A percentile compares a stretch with the other conserved stretches of the same genome.
Conservation (phyloP, 2,797 vertebrate genomes). For the Taenioides sp. region DNA sequence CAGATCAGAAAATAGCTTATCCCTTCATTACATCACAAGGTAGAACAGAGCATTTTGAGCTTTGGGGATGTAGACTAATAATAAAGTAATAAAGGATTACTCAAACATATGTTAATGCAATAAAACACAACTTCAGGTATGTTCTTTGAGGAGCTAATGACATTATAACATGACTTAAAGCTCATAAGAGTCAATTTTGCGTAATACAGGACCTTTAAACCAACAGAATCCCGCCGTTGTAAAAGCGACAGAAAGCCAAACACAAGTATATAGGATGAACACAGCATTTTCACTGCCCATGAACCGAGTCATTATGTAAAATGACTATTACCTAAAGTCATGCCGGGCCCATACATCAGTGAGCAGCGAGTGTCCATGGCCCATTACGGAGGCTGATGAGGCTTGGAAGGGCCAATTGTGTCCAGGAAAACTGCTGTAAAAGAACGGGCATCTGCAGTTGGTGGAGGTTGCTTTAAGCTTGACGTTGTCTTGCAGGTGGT, state of each 20-base stretch:
- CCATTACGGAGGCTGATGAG: conserved; percentile 72
- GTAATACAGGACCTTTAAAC: neutral
- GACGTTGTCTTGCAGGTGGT: conserved; percentile 36
- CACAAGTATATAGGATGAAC: conserved; percentile 33
- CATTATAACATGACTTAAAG: too few relatives aligned
- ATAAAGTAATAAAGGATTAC: too few relatives aligned
- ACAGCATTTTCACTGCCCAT: conserved; percentile 42
- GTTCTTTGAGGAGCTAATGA: too few relatives aligned
- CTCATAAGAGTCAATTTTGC: too few relatives aligned
- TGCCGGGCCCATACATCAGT: conserved; percentile 54
- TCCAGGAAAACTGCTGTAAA: conserved; percentile 41
- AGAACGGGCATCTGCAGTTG: conserved; percentile 29
- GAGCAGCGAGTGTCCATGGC: conserved; percentile 45
- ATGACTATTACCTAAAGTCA: conserved; percentile 44
- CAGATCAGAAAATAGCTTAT: too few relatives aligned
- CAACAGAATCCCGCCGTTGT: neutral
- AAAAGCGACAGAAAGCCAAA: conserved; percentile 19
- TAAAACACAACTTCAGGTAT: too few relatives aligned
- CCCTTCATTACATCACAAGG: too few relatives aligned
- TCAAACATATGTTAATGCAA: too few relatives aligned
- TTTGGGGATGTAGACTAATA: too few relatives aligned
- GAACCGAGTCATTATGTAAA: conserved; percentile 48
- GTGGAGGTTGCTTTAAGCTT: conserved; percentile 12
- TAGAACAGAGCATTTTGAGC: too few relatives aligned
- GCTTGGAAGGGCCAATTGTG: conserved; percentile 65